phyloP scores from a whole-genome alignment of 2,113 vertebrate genomes.

The Gymnarchus niloticus region DNA sequence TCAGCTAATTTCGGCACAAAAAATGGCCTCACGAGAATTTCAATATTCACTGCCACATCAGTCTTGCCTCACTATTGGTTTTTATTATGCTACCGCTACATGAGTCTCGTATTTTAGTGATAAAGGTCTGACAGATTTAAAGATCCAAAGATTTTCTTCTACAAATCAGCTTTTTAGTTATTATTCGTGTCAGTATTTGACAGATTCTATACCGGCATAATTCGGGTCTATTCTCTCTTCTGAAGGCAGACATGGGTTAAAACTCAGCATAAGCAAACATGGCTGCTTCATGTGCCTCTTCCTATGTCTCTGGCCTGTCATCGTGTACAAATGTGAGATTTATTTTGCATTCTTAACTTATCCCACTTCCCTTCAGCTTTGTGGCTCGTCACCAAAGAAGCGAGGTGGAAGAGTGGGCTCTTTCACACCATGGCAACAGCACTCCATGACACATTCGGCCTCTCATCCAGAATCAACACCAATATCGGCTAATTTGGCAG shows the following conservation, averaged over 20 bases:
- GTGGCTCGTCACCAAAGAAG: background rate
- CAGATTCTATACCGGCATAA: background rate
- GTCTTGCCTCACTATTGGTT: background rate
- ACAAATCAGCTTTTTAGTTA: background rate
- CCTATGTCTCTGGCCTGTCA: background rate
- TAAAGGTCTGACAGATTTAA: background rate
- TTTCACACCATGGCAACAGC: constrained; percentile 60
- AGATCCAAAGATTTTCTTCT: too few relatives aligned
- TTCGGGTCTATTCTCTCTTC: background rate
- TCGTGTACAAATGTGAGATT: background rate
- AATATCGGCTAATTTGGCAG: constrained; percentile 56
- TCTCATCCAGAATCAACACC: constrained; percentile 55
- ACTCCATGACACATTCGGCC: constrained; percentile 55
- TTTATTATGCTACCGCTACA: background rate
- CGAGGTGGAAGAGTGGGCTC: background rate
- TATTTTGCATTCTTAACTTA: background rate
- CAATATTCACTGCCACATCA: background rate
- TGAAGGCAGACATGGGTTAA: background rate
- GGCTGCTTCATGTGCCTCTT: background rate
- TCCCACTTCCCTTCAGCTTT: background rate
- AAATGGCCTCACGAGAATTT: background rate
- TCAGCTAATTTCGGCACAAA: background rate
- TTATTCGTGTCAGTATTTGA: background rate
- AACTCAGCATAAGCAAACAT: background rate
- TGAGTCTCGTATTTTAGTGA: background rate